A percentile compares a stretch with the other conserved stretches of the same genome.
Conservation (phyloP, 2,113 vertebrate species). For the Burhinus bistriatus region DNA sequence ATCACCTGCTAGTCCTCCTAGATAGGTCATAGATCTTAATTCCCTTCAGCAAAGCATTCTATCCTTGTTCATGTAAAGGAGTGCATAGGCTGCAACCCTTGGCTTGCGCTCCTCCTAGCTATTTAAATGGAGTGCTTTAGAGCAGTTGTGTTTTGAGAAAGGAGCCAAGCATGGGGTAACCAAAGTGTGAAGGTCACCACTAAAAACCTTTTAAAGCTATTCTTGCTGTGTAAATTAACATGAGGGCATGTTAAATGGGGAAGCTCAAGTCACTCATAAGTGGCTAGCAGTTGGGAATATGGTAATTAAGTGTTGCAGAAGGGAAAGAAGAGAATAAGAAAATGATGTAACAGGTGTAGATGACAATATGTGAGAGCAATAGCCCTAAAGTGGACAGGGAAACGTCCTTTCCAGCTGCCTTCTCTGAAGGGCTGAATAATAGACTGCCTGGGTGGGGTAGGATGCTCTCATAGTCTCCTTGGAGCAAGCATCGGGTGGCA, state of each 20-base stretch:
- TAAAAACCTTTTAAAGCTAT: not conserved
- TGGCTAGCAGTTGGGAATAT: not conserved
- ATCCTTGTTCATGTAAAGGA: not conserved
- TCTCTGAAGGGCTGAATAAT: not conserved
- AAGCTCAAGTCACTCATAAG: not conserved
- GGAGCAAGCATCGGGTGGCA: not conserved
- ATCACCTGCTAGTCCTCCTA: not conserved
- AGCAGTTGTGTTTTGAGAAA: not conserved
- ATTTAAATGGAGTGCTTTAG: not conserved
- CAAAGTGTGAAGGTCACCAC: too few species aligned
- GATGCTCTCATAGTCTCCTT: not conserved
- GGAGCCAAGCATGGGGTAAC: not conserved
- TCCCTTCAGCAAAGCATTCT: not conserved
- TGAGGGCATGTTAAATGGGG: not conserved
- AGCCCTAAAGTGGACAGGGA: not conserved
- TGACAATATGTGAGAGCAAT: not conserved
- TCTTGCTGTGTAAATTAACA: not conserved
- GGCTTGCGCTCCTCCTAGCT: not conserved
- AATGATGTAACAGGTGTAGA: not conserved
- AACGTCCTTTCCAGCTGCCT: not conserved
- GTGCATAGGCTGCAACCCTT: not conserved
- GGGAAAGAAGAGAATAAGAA: not conserved
- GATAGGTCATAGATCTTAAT: not conserved
- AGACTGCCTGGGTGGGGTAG: not conserved
- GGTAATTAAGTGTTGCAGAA: not conserved